phyloP scores from a whole-genome alignment of 2,113 vertebrate genomes.

The Eolophus roseicapilla region DNA sequence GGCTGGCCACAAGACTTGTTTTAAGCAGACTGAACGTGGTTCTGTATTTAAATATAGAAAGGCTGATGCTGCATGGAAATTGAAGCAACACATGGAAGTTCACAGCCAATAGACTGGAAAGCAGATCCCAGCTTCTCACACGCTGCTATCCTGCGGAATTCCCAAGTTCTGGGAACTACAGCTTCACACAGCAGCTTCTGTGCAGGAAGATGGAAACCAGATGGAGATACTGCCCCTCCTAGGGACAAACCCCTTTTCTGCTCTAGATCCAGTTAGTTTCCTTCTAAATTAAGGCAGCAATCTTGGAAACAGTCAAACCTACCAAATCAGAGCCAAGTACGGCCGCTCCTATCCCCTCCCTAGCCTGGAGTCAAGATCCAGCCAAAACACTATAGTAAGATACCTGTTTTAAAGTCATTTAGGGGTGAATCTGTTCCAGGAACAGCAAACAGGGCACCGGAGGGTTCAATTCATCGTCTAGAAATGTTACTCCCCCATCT shows the following conservation, averaged over 20 bases:
- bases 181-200: neutral
- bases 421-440: neutral
- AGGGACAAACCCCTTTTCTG: neutral
- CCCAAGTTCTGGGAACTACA: no score
- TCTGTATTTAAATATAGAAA: neutral
- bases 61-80: neutral
- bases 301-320: neutral
- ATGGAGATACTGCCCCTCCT: neutral
- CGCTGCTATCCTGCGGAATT: neutral
- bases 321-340: neutral
- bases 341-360: neutral
- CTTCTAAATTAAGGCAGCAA: neutral
- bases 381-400: neutral
- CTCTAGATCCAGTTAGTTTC: neutral
- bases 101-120: neutral
- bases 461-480: neutral
- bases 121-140: neutral
- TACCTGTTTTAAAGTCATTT: neutral
- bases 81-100: neutral
- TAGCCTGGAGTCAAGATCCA: neutral
- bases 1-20: neutral
- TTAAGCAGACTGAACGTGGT: fast-evolving
- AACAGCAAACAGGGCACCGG: neutral
- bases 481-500: neutral
- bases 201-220: neutral